Base-by-base conservation (phyloP, 2,113 vertebrate genomes). In the Mola mola region DNA sequence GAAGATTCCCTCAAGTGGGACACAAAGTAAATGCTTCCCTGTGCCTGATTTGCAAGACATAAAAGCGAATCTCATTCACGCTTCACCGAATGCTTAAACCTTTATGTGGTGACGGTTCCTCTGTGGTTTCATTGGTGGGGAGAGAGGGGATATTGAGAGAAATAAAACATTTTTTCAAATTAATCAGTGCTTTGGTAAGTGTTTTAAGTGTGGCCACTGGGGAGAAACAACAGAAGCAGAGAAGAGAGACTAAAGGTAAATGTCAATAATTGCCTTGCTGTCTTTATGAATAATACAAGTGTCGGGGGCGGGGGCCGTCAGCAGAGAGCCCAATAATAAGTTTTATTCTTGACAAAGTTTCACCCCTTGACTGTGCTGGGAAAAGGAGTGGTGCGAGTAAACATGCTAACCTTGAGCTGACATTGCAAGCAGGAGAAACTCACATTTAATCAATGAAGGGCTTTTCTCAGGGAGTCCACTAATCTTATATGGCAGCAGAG, bases 391-490 rank as follows among this genome's bases (percentile, higher is more conserved):
- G n/a, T 3, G 40, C 37, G 60, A 72, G 72, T 66, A 66, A 44
- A 66, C 6, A 9, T 22, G 51, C 41, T 81, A 77, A 86, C 88
- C 88, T 90, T 90, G 79, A 81, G 84, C 65, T 86, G 86, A 90
- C 88, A 88, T 90, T 90, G 88, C 4, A 20, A 76, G 72, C 47
- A 43, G 55, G 47, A 57, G 47, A 82, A 79, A 76, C 79, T 79
- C 75, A 49, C 66, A 17, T 76, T 82, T 82, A 84, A 84, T 86
- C 88, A 82, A 84, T 83, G 81, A 68, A 75, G 78, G 83, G 81
- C 71, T 86, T 90, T 83, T 90, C 84, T 87, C 75, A 59, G 79
- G 85, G 84, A 90, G 83, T 88, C 85, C 86, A 88, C 88, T 90
- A 87, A 88, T 90, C 86, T 88, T 83, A 56, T 66, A 73, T 83